These are phyloP conservation scores for Harpagoxenus sublaevis DNA, from an alignment of 2,888 invertebrate genomes.

Conservation along the genomic window DNA sequence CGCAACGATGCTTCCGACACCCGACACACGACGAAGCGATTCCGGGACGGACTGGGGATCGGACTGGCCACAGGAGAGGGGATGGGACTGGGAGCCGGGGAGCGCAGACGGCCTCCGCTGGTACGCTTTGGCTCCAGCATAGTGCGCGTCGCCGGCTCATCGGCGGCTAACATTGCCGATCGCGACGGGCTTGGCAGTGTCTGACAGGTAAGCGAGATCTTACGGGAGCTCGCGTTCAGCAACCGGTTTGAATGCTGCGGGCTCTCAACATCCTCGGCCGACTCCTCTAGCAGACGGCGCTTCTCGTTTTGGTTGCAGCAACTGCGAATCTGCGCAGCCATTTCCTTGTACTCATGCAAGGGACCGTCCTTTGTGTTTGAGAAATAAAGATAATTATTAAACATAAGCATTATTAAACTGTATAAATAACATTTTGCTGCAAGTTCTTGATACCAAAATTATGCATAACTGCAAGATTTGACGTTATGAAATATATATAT, in stretches of 20 bases:
- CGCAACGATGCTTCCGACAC: constrained; percentile 86
- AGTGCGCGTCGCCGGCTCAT: constrained; percentile 76
- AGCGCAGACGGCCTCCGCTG: constrained; percentile 88
- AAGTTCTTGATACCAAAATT: neutral
- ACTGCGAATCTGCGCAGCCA: constrained; percentile 88
- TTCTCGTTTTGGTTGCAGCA: constrained; percentile 88
- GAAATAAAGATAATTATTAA: constrained; percentile 19
- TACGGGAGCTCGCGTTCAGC: constrained; percentile 87
- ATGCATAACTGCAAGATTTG: neutral
- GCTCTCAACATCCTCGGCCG: constrained; percentile 80
- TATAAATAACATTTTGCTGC: neutral
- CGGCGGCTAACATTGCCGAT: constrained; percentile 72
- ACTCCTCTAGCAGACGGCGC: constrained; percentile 76
- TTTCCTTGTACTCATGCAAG: constrained; percentile 82
- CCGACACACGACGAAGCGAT: constrained; percentile 86
- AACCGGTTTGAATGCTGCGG: constrained; percentile 81
- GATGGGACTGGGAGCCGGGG: constrained; percentile 90
- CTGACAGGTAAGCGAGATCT: constrained; percentile 92
- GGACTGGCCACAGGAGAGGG: constrained; percentile 91
- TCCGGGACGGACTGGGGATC: constrained; percentile 87
- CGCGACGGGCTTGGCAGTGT: constrained; percentile 85
- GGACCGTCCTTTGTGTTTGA: constrained; percentile 77
- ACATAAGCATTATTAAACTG: neutral
- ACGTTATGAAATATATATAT: neutral
- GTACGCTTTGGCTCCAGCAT: constrained; percentile 84